Conservation (phyloP, 64 coral and sea anemone genomes). For the Montipora capricornis region DNA sequence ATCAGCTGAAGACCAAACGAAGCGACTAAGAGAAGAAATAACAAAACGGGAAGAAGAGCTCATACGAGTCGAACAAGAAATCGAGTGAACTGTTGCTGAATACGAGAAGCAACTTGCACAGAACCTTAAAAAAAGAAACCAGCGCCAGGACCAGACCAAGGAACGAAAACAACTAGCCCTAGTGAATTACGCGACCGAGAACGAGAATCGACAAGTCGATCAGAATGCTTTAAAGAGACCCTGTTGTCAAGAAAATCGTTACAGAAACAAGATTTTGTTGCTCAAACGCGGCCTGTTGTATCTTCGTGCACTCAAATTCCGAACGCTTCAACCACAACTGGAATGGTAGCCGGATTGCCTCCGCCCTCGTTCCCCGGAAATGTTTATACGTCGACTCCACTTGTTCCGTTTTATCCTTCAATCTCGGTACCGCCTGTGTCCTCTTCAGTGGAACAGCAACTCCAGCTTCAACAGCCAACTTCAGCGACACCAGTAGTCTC, state of each 20-base stretch:
- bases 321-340: no score
- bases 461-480: neutral
- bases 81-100: slow-evolving; percentile 17
- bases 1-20: neutral
- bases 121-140: neutral
- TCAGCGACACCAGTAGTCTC: neutral
- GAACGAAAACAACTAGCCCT: neutral
- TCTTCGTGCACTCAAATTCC: no score
- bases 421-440: no score
- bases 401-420: neutral
- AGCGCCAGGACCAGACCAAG: neutral
- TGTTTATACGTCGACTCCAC: slow-evolving; percentile 1
- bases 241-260: no score
- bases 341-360: no score
- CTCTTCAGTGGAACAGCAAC: neutral
- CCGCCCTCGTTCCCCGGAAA: no score
- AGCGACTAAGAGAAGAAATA: slow-evolving; percentile 4
- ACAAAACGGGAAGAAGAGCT: slow-evolving; percentile 22
- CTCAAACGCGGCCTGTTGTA: no score
- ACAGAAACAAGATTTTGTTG: no score
- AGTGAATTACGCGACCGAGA: no score
- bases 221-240: no score
- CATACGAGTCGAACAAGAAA: neutral
- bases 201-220: no score
- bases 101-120: neutral